These are phyloP conservation scores for Epinotia bilunana DNA, from an alignment of 2,888 invertebrate genomes.

Conservation along the genomic window DNA sequence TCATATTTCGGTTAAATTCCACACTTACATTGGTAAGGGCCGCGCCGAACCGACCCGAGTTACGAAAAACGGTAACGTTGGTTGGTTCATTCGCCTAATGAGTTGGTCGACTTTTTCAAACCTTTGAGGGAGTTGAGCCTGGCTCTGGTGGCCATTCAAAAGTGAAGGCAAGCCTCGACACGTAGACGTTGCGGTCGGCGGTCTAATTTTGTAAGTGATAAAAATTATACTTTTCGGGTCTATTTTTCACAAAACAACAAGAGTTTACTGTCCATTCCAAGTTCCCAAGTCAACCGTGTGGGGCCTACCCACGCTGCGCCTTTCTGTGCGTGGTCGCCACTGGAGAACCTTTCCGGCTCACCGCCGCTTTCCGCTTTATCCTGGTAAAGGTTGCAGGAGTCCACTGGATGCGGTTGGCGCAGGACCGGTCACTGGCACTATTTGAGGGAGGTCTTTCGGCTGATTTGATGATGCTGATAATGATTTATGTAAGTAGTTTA, in stretches of 20 bases:
- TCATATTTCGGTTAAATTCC: not conserved
- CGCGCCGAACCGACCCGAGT: constrained; percentile 52
- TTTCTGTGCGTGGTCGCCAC: no score
- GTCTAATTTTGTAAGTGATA: not conserved
- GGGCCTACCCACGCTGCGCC: no score
- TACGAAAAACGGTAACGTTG: constrained; percentile 61
- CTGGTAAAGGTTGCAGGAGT: no score
- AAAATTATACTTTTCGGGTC: not conserved
- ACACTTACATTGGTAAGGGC: constrained; percentile 34
- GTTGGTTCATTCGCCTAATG: constrained; percentile 67
- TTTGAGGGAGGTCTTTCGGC: no score
- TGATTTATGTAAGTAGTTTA: no score
- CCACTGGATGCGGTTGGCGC: no score
- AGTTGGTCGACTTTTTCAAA: constrained; percentile 65
- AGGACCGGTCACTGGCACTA: no score
- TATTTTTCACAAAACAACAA: not conserved
- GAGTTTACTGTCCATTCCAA: not conserved
- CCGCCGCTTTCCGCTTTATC: no score
- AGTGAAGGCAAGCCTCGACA: not conserved
- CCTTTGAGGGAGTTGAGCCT: constrained; percentile 46
- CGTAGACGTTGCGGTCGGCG: not conserved
- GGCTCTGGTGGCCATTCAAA: not conserved
- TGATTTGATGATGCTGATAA: no score
- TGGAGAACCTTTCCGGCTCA: no score
- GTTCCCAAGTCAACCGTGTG: no score